Evolutionary conservation across 2,797 vertebrate genomes (phyloP).

Genomic region (Falco novaeseelandiae): DNA sequence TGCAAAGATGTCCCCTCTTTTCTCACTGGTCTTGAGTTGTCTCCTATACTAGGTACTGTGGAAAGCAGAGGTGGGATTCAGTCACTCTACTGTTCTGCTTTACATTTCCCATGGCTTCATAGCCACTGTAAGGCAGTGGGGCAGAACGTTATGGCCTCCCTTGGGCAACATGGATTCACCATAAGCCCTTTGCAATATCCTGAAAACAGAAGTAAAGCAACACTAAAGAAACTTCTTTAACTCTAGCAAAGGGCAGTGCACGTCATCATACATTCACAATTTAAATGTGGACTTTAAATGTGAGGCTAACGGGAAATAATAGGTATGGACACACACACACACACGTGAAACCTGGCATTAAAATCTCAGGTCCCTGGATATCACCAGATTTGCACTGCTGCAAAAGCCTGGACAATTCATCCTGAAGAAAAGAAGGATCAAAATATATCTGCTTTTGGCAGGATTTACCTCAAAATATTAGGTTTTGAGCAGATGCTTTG

Average conservation of each 20-base stretch:
- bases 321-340: accelerated
- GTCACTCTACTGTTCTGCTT: not conserved
- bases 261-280: not conserved
- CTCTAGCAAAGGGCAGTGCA: not conserved
- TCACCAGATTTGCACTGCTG: not conserved
- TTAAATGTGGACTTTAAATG: not conserved
- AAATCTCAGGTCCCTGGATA: not conserved
- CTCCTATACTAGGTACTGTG: not conserved
- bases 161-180: not conserved
- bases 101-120: not conserved
- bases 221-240: not conserved
- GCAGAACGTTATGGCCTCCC: not conserved
- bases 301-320: not conserved
- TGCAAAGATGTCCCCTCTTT: not conserved
- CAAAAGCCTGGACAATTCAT: not conserved
- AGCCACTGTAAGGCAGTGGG: not conserved
- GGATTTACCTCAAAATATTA: not conserved
- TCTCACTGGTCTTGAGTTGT: not conserved
- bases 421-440: not conserved
- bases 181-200: not conserved
- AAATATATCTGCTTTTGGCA: not conserved
- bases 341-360: not conserved
- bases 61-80: not conserved
- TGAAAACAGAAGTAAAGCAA: not conserved
- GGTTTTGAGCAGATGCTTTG: not conserved